phyloP scores from a whole-genome alignment of 2,888 invertebrate genomes.

The Andrena bucephala region DNA sequence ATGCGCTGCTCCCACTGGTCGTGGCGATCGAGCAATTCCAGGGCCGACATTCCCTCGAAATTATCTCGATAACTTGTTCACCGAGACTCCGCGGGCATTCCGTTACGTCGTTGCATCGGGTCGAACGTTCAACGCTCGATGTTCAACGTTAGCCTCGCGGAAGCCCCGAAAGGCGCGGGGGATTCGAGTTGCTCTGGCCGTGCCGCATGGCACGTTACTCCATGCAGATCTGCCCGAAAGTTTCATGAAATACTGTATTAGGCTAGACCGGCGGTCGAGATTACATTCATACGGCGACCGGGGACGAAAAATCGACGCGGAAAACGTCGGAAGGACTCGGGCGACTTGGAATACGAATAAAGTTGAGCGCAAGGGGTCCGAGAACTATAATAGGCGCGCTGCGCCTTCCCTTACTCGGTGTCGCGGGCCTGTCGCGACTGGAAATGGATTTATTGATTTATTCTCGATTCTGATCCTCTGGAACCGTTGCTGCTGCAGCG shows the following conservation, averaged over 20 bases:
- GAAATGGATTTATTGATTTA: conserved; percentile 18
- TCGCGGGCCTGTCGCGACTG: not conserved
- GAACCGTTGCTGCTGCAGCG: not conserved
- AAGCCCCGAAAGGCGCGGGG: not conserved
- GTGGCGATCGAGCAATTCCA: not conserved
- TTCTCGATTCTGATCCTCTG: not conserved
- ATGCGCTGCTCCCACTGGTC: not conserved
- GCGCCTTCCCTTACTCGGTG: conserved; percentile 41
- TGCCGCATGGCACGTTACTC: not conserved
- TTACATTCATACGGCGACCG: conserved; percentile 17
- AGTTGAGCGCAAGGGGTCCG: not conserved
- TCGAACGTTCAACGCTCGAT: not conserved
- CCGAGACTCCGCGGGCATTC: not conserved
- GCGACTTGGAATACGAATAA: conserved; percentile 1
- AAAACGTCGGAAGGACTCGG: not conserved
- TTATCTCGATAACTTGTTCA: conserved; percentile 19
- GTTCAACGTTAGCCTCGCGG: not conserved
- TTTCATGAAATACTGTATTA: conserved; percentile 11
- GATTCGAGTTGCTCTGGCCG: not conserved
- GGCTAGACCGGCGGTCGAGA: conserved; percentile 8
- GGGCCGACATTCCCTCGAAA: conserved; percentile 29
- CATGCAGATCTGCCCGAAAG: conserved; percentile 1
- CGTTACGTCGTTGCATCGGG: conserved; percentile 26
- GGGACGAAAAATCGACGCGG: conserved; percentile 19
- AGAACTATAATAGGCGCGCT: conserved; percentile 17